Evolutionary conservation across 2,113 vertebrate genomes (phyloP), one percentile per base, ranked within the genome.

Genomic region (Pelmatolapia mariae): DNA sequence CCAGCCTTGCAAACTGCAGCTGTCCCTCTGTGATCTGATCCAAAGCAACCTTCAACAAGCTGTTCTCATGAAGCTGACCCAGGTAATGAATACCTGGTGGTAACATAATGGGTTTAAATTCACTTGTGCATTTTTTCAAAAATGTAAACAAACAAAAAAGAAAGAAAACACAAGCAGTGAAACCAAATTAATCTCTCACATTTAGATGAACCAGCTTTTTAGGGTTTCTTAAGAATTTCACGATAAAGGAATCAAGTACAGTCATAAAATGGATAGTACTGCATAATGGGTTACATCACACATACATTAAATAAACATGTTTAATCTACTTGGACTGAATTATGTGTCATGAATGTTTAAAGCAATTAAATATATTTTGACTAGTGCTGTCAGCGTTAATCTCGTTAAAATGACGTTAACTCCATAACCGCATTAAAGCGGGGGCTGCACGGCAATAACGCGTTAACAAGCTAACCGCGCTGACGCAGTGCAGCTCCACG

Each of bases 1-100:
- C 96, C 91, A 98, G 91, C 45, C 73, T 92, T 8, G 95, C 93
- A 93, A 97, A 97, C 83, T 96, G 94, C 54, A 98, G 90, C 94
- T 97, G 97, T 26, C 97, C 96, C 0, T 97, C 97, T 0, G 97
- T 97, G 92, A 98, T 93, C 93, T 98, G 97, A 87, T 98, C 97
- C 91, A 98, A 89, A 11, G 93, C 94, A 19, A 97, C 92, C 2
- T 92, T 93, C 73, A 97, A 86, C 87, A 97, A 83, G 80, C 97
- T 96, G 89, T 96, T 95, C 82, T 96, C 92, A 10, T 97, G 97
- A 79, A 97, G 95, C 95, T 98, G 97, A 33, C 97, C 97, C 88
- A 98, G 92, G 36, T 97, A 97, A 93, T 98, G 97, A 83, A 97
- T 96, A 24, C 97, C 97, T 98, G 91, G 29, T n/a, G 66, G 38